Evolutionary conservation across 1,140 invertebrate species (phyloP).

Genomic region (Atta texana): DNA sequence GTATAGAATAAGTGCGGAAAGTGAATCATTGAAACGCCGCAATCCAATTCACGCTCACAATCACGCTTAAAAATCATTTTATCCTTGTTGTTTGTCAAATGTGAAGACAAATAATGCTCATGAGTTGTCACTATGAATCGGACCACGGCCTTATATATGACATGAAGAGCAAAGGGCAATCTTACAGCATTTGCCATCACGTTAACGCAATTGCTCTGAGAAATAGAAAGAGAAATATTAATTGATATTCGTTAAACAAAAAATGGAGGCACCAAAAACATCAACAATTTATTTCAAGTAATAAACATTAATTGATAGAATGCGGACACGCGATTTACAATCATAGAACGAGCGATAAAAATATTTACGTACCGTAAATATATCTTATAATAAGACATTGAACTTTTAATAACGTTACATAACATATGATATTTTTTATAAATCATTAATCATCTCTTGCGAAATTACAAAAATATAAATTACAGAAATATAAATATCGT

Average conservation of each 20-base stretch:
- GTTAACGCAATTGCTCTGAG: neutral
- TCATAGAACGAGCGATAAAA: neutral
- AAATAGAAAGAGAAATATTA: neutral
- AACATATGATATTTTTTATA: neutral
- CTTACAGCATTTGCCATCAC: neutral
- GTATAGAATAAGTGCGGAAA: neutral
- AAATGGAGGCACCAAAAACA: neutral
- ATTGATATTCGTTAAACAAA: neutral
- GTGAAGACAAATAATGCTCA: no score
- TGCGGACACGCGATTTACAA: neutral
- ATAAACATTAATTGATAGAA: neutral
- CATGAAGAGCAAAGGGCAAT: constrained; percentile 46
- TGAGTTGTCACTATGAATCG: no score
- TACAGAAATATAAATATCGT: neutral
- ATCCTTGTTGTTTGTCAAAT: no score
- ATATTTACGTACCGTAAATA: constrained; percentile 4
- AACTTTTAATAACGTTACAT: constrained; percentile 6
- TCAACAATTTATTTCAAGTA: neutral
- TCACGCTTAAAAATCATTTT: neutral
- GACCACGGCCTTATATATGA: neutral
- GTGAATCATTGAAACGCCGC: neutral
- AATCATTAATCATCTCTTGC: neutral
- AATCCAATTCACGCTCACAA: no score
- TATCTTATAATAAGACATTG: neutral
- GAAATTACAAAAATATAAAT: neutral